Evolutionary conservation across 2,888 invertebrate genomes (phyloP), one percentile per base, ranked within the genome.

Genomic region (Abscondita cerata): DNA sequence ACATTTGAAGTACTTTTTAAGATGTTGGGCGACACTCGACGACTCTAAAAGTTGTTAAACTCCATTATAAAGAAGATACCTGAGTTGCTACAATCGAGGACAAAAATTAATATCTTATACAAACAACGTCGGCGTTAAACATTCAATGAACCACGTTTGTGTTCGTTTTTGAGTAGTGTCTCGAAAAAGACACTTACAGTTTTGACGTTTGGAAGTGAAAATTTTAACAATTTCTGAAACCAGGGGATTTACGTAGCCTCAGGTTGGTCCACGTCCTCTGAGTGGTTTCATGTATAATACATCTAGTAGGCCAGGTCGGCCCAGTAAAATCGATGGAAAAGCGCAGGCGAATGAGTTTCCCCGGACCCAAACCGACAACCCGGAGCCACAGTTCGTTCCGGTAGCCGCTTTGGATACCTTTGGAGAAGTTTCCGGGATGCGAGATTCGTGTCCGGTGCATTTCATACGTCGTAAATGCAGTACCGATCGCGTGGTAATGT

Each of bases 201-300:
- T n/a, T n/a, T n/a, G 36, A 36, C 36, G n/a, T 36, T 36, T 36
- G 3, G 11, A 36, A 36, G 36, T 9, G 12, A 13, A 15, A 3
- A 8, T 44, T 44, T 44, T 44, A 18, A n/a, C 44, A 18, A 44
- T 44, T 44, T 51, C 12, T 3, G 44, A 51, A 51, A 38, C 51
- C 57, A 41, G 20, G 47, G 46, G 58, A 44, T 56, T 52, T 51
- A 58, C 55, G 54, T 59, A 46, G 47, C 52, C 40, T 51, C 59
- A 59, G 52, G 61, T 58, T 57, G 56, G 52, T 64, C 57, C 54
- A 51, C 48, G 57, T 61, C 56, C 61, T 61, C 48, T 31, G 57
- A 73, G 73, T 73, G 70, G 73, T 73, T 73, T 77, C 76, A 77
- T 77, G 76, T 77, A 77, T 77, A 77, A 77, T 77, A 77, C 76